A percentile compares a stretch with the other conserved stretches of the same genome.
phyloP scores from a whole-genome alignment of 1,140 invertebrate genomes.

The Harpegnathos saltator region DNA sequence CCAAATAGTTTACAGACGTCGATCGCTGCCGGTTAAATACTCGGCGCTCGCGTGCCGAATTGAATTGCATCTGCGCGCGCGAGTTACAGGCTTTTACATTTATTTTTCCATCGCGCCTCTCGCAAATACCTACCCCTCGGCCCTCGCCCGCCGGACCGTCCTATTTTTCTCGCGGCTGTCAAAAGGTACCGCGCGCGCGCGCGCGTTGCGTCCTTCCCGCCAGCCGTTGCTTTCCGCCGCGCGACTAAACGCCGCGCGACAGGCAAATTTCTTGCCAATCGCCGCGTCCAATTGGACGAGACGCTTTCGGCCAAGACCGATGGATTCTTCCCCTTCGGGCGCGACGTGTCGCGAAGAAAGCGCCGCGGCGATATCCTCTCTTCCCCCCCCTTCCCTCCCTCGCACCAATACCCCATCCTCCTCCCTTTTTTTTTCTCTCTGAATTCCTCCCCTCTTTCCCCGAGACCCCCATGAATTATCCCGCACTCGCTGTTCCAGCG shows the following conservation, averaged over 20 bases:
- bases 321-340: neutral
- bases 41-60: slow-evolving; percentile 54
- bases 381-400: neutral
- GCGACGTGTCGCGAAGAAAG: slow-evolving; percentile 2
- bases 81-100: slow-evolving; percentile 48
- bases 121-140: neutral
- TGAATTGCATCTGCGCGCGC: slow-evolving; percentile 55
- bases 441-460: slow-evolving; percentile 63
- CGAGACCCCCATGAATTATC: slow-evolving; percentile 51
- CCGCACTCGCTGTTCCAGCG: slow-evolving; percentile 42
- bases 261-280: slow-evolving; percentile 7
- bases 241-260: neutral
- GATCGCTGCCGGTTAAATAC: slow-evolving; percentile 64
- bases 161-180: neutral
- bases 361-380: neutral
- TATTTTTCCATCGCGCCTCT: slow-evolving; percentile 49
- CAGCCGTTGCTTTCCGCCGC: neutral
- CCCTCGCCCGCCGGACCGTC: neutral
- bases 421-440: slow-evolving; percentile 8
- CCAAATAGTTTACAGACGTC: slow-evolving; percentile 66
- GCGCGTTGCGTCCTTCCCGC: neutral
- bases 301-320: neutral
- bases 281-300: slow-evolving; percentile 5
- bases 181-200: too few species aligned
- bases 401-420: neutral